These are phyloP conservation scores for Promerops cafer DNA, from an alignment of 2,113 vertebrate species.

Conservation along the genomic window DNA sequence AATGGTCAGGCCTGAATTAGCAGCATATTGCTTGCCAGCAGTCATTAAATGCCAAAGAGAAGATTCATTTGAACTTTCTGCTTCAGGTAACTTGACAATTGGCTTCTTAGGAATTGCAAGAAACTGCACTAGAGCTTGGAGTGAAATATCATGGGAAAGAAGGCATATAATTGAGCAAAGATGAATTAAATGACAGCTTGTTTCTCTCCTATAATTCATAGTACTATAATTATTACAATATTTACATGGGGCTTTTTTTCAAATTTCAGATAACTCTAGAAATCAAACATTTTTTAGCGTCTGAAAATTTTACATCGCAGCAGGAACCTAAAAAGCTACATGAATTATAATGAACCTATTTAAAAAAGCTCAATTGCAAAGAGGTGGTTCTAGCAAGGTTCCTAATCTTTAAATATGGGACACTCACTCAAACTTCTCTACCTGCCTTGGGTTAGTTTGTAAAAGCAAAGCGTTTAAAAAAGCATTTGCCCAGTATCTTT, in stretches of 20 bases:
- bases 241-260: accelerated
- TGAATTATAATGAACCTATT: not conserved
- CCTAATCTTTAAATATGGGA: not conserved
- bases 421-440: not conserved
- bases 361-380: not conserved
- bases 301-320: not conserved
- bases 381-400: not conserved
- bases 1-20: not conserved
- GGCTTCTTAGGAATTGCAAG: not conserved
- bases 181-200: not conserved
- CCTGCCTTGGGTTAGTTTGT: not conserved
- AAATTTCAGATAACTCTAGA: not conserved
- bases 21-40: not conserved
- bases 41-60: not conserved
- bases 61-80: slow-evolving; percentile 8
- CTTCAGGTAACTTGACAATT: not conserved
- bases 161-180: not conserved
- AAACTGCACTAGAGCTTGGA: not conserved
- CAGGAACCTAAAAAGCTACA: not conserved
- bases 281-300: not conserved
- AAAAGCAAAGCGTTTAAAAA: not conserved
- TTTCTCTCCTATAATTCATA: not conserved
- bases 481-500: not conserved
- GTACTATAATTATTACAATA: not conserved
- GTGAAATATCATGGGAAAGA: not conserved